A percentile compares a stretch with the other conserved stretches of the same genome.
These are phyloP conservation scores for Conus canariensis DNA, from an alignment of 2,888 invertebrate species.

Conservation along the genomic window DNA sequence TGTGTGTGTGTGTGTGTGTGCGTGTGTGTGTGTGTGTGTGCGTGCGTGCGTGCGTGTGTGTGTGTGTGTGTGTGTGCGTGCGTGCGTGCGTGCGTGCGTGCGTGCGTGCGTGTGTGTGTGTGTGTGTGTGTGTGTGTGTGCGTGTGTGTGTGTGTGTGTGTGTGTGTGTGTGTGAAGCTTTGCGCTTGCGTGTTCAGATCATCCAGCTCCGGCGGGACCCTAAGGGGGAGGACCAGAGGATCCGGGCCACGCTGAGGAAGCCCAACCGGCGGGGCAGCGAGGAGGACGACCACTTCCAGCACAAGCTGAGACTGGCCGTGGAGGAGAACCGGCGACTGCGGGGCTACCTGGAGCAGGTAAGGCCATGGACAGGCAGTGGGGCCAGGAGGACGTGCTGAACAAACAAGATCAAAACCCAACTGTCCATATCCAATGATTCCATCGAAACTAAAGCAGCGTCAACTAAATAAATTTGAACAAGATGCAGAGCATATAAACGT, in stretches of 20 bases:
- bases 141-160: constrained; percentile 3
- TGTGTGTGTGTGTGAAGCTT: neutral
- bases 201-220: constrained; percentile 93
- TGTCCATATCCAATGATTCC: no score
- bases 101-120: neutral
- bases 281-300: constrained; percentile 42
- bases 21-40: no score
- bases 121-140: neutral
- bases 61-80: neutral
- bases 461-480: no score
- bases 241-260: constrained; percentile 92
- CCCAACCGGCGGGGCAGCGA: constrained; percentile 41
- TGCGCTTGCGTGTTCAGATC: constrained; percentile 82
- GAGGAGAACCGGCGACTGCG: constrained; percentile 48
- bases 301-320: constrained; percentile 39
- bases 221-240: constrained; percentile 89
- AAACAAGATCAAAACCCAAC: no score
- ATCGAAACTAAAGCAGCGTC: no score
- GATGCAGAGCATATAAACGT: no score
- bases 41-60: no score
- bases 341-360: constrained; percentile 48
- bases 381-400: no score
- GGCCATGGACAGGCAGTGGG: neutral
- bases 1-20: neutral
- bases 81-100: neutral